Conservation (phyloP, 2,888 invertebrate genomes). For the Chaitophorus viminalis region DNA sequence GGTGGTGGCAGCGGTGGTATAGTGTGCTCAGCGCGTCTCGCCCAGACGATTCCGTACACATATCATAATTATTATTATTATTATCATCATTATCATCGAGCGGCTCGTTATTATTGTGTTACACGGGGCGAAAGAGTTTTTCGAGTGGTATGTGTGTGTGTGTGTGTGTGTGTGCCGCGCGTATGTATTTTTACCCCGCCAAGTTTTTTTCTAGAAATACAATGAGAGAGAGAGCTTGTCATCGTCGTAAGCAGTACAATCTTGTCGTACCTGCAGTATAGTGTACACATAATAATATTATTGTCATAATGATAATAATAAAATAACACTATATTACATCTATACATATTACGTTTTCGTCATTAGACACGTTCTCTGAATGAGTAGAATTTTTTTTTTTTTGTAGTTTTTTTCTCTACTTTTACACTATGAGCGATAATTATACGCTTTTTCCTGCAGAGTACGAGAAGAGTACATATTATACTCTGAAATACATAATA, state of each 20-base stretch:
- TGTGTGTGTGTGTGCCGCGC: no score
- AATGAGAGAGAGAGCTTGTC: not conserved
- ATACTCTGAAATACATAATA: no score
- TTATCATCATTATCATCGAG: not conserved
- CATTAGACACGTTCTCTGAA: constrained; percentile 7
- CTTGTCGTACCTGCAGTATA: not conserved
- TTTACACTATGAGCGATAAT: not conserved
- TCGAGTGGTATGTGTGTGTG: not conserved
- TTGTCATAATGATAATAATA: not conserved
- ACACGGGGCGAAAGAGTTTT: not conserved
- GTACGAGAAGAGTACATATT: no score
- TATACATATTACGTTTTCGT: not conserved
- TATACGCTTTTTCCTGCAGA: not conserved
- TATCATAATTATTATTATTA: no score
- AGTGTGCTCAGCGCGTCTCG: not conserved
- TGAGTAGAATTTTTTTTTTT: not conserved
- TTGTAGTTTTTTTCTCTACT: not conserved
- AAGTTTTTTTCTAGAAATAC: no score
- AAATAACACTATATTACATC: not conserved
- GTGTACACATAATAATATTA: not conserved
- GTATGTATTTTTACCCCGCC: not conserved
- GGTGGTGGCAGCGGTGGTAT: no score
- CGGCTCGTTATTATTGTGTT: not conserved
- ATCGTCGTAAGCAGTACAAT: not conserved
- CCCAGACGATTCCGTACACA: not conserved